These are phyloP conservation scores for Eucriotettix oculatus DNA, from an alignment of 2,888 invertebrate genomes.

Conservation along the genomic window DNA sequence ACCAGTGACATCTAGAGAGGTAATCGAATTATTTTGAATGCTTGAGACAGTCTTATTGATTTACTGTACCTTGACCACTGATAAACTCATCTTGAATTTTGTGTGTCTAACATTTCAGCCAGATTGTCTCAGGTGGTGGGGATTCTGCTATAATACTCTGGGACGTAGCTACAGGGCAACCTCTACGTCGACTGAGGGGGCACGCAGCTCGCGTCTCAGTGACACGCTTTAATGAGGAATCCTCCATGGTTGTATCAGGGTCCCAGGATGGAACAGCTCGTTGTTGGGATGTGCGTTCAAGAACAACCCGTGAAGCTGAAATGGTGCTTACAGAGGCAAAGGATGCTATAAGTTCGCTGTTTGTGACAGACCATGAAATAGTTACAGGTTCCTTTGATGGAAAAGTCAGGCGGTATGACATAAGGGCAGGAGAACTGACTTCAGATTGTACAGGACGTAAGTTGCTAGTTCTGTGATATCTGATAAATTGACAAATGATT, in stretches of 20 bases:
- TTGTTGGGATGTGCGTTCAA: conserved; percentile 66
- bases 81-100: too few relatives aligned
- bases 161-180: conserved; percentile 88
- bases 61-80: too few relatives aligned
- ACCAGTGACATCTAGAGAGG: too few relatives aligned
- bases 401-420: conserved; percentile 74
- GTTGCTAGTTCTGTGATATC: conserved; percentile 5
- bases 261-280: conserved; percentile 85
- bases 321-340: not conserved
- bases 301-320: not conserved
- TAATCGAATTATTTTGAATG: too few relatives aligned
- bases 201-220: conserved; percentile 80
- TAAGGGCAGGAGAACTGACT: conserved; percentile 67
- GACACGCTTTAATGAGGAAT: conserved; percentile 86
- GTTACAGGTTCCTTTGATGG: conserved; percentile 81
- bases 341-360: not conserved
- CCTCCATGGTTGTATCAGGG: conserved; percentile 79
- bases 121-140: conserved; percentile 73
- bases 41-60: too few relatives aligned
- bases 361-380: conserved; percentile 57
- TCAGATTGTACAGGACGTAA: conserved; percentile 71
- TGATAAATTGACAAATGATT: too few relatives aligned
- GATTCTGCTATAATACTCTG: conserved; percentile 90
- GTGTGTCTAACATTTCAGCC: conserved; percentile 28
- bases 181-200: conserved; percentile 64